A percentile compares a stretch with the other conserved stretches of the same genome.
Evolutionary conservation across 1,140 invertebrate species (phyloP).

Genomic region (Palaemon carinicauda): DNA sequence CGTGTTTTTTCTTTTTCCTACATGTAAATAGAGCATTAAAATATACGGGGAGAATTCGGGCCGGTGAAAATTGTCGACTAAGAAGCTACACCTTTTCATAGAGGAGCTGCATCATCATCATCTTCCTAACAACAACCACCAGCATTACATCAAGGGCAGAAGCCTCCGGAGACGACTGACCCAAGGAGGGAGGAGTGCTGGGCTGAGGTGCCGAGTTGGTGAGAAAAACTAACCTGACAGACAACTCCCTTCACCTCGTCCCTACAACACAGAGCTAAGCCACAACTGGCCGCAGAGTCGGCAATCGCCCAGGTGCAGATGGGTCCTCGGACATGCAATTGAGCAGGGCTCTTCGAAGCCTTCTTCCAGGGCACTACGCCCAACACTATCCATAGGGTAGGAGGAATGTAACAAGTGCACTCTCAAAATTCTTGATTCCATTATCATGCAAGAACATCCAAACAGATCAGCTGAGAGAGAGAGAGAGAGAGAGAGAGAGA

Average conservation of each 20-base stretch:
- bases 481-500: neutral
- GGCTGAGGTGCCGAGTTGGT: slow-evolving; percentile 4
- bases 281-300: neutral
- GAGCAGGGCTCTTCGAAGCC: neutral
- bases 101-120: too few relatives aligned
- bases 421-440: neutral
- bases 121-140: too few relatives aligned
- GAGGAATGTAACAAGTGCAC: neutral
- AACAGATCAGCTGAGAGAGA: neutral
- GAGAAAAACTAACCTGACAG: slow-evolving; percentile 12
- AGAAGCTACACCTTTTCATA: too few relatives aligned
- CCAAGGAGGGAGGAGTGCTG: neutral
- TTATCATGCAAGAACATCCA: neutral
- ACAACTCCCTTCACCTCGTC: neutral
- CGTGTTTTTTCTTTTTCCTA: too few relatives aligned
- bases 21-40: too few relatives aligned
- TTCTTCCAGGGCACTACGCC: neutral
- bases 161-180: neutral
- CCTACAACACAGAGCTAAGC: neutral
- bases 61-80: too few relatives aligned
- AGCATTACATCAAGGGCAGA: neutral
- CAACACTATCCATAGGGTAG: neutral
- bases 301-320: neutral
- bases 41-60: too few relatives aligned
- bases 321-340: neutral